Base-by-base conservation (phyloP, 2,113 vertebrate species). In the Pedetes capensis region DNA sequence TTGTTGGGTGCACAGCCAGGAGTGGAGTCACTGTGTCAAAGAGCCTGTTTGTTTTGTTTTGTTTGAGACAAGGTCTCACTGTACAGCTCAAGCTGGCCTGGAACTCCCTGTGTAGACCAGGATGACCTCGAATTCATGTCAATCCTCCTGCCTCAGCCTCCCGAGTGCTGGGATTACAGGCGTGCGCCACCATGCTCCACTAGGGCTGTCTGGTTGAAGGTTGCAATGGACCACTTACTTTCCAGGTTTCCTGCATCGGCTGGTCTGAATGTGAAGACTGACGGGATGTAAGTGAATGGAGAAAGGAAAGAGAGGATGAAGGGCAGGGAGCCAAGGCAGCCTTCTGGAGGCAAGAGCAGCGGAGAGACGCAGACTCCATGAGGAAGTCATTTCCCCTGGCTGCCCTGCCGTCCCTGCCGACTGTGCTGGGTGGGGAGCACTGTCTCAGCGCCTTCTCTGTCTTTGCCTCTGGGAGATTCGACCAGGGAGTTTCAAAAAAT, bases 321-420 rank as follows among this genome's bases (percentile, higher is more conserved):
- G 44, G n/a, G 10, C 47, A 75, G 47, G 75, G 75, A 61, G 11
- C 51, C 5, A 1, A 29, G 39, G 29, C 3, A 25, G 39, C 71
- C 57, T 42, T 87, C 32, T 29, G 55, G 61, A 64, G 55, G 55
- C 68, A 29, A 66, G 64, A 18, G 5, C 49, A 42, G 78, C 42
- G 49, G 4, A 88, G 27, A 37, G 8, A 7, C 14, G 53, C 34
- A 20, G 57, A 39, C 27, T 14, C 11, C 3, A 3, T 5, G 53
- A 34, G 34, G 57, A 34, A 76, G 6, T 23, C n/a, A 8, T n/a
- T 14, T 9, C 8, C 18, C 37, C 10, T 71, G 20, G 17, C 47
- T n/a, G 29, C 47, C 64, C 34, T 8, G 3, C 20, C 4, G 8
- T 47, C 39, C 55, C 23, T 44, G 53, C 2, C 0, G 0, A 23